Conservation (phyloP, 1,140 invertebrate species). For the Cataglyphis hispanica region DNA sequence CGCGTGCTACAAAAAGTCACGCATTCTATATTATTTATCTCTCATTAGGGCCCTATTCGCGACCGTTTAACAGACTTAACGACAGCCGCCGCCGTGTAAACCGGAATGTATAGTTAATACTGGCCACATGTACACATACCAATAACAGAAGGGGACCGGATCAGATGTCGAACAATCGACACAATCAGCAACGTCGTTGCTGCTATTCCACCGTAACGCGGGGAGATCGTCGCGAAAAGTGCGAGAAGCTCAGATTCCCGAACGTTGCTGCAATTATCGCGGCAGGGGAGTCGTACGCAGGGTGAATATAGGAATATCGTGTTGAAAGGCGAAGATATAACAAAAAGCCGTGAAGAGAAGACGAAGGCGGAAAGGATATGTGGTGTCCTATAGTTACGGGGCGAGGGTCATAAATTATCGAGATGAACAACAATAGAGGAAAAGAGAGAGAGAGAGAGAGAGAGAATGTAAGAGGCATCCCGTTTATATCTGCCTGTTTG, state of each 20-base stretch:
- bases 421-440: conserved; percentile 70
- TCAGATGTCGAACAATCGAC: conserved; percentile 71
- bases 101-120: conserved; percentile 38
- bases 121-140: conserved; percentile 35
- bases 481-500: conserved; percentile 54
- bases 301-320: not conserved
- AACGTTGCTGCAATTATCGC: conserved; percentile 66
- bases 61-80: conserved; percentile 16
- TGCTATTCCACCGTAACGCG: not conserved
- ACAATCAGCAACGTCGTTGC: conserved; percentile 65
- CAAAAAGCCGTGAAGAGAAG: conserved; percentile 24
- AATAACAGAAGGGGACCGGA: conserved; percentile 39
- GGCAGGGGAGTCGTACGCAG: conserved; percentile 45
- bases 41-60: conserved; percentile 71
- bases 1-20: conserved; percentile 15
- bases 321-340: conserved; percentile 14
- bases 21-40: conserved; percentile 36
- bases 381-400: conserved; percentile 27
- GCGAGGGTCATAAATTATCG: conserved; percentile 76
- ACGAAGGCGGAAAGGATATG: conserved; percentile 15
- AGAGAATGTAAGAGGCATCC: conserved; percentile 58
- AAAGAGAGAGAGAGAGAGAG: too few species aligned
- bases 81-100: conserved; percentile 24
- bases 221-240: conserved; percentile 64
- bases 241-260: conserved; percentile 63